These are phyloP conservation scores for Tichodroma muraria DNA, from an alignment of 2,113 vertebrate species.

Conservation along the genomic window DNA sequence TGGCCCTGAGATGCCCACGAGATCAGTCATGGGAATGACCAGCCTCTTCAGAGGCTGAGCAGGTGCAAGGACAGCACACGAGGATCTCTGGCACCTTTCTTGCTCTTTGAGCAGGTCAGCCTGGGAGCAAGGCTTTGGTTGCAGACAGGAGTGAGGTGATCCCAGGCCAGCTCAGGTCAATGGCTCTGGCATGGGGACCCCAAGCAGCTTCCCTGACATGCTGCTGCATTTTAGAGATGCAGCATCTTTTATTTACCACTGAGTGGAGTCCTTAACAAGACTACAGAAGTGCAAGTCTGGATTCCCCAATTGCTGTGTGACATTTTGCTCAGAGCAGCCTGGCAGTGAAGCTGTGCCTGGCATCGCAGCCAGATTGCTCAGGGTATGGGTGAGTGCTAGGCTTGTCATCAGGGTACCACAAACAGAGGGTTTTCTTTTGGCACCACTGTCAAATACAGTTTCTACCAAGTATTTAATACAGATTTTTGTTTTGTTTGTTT, in stretches of 20 bases:
- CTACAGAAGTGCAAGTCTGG: not conserved
- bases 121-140: not conserved
- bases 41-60: not conserved
- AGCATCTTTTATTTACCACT: conserved; percentile 11
- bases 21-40: accelerated
- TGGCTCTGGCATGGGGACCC: not conserved
- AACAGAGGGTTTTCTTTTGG: not conserved
- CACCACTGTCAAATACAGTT: not conserved
- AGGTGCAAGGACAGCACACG: accelerated
- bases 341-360: not conserved
- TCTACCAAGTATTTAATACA: not conserved
- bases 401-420: not conserved
- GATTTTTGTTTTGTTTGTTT: not conserved
- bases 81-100: not conserved
- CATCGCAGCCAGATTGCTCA: accelerated
- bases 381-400: not conserved
- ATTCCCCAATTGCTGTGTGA: not conserved
- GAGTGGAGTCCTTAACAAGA: conserved; percentile 29
- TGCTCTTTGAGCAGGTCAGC: not conserved
- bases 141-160: not conserved
- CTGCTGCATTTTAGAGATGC: not conserved
- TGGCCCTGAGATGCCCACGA: accelerated
- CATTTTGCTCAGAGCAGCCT: not conserved
- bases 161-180: accelerated
- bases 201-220: accelerated